Conservation (phyloP, 2,113 vertebrate genomes). For the Zosterops lateralis region DNA sequence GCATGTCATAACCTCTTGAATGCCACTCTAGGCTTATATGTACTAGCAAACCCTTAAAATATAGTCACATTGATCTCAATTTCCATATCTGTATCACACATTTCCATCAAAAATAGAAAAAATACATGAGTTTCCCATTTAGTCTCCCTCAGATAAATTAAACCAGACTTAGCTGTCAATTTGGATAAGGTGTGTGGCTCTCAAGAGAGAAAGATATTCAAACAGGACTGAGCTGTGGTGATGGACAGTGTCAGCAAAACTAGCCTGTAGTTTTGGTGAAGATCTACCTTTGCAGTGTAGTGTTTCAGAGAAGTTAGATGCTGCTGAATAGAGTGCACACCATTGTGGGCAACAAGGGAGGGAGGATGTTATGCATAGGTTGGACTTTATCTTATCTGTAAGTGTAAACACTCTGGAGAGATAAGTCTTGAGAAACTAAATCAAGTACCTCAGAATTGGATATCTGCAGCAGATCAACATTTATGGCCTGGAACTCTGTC, state of each 20-base stretch:
- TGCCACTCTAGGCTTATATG: rapidly evolving
- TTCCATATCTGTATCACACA: background rate
- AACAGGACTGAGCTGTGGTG: background rate
- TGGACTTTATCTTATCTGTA: background rate
- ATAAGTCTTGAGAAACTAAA: background rate
- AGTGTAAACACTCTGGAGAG: background rate
- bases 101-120: background rate
- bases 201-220: background rate
- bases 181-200: background rate
- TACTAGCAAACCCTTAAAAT: background rate
- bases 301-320: background rate
- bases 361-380: background rate
- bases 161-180: background rate
- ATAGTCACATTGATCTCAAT: background rate
- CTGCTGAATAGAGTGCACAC: background rate
- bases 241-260: background rate
- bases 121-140: background rate
- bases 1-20: background rate
- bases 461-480: background rate
- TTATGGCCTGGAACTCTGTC: background rate
- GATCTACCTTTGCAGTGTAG: background rate
- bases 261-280: background rate
- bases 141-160: background rate
- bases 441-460: background rate
- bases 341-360: background rate